A percentile compares a stretch with the other conserved stretches of the same genome.
These are phyloP conservation scores for Chamaea fasciata DNA, from an alignment of 2,113 vertebrate species.

Conservation along the genomic window DNA sequence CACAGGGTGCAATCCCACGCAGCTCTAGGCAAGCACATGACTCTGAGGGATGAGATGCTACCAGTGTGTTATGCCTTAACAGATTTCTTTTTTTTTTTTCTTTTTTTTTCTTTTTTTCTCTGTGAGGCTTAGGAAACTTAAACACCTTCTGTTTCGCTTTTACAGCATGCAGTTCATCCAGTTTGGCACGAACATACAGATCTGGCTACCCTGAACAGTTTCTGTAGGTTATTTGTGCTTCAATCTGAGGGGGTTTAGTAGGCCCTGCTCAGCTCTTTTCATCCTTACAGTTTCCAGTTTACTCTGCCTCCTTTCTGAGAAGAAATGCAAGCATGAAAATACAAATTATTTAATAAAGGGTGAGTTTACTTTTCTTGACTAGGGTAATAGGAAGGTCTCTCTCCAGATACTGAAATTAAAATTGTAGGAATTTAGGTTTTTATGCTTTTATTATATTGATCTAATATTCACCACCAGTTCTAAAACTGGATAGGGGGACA, in stretches of 20 bases:
- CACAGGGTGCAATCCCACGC: accelerated
- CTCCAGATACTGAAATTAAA: neutral
- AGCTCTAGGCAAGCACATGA: neutral
- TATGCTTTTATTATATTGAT: neutral
- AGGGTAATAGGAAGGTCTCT: neutral
- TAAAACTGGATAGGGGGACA: neutral
- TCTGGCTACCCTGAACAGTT: neutral
- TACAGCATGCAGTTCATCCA: neutral
- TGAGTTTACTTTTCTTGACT: neutral
- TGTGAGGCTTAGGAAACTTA: neutral
- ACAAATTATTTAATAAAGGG: neutral
- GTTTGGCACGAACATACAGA: neutral
- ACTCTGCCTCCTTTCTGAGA: neutral
- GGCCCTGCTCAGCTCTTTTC: neutral
- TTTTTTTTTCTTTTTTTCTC: neutral
- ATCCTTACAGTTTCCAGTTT: neutral
- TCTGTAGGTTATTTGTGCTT: neutral
- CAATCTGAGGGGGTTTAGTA: neutral
- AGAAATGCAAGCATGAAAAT: neutral
- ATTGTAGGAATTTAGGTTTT: neutral
- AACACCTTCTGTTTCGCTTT: neutral
- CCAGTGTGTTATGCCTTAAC: neutral
- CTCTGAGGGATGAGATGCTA: neutral
- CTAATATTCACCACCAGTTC: neutral
- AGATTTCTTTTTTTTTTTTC: neutral